Evolutionary conservation across 2,888 invertebrate species (phyloP).

Genomic region (Drosophila mercatorum): DNA sequence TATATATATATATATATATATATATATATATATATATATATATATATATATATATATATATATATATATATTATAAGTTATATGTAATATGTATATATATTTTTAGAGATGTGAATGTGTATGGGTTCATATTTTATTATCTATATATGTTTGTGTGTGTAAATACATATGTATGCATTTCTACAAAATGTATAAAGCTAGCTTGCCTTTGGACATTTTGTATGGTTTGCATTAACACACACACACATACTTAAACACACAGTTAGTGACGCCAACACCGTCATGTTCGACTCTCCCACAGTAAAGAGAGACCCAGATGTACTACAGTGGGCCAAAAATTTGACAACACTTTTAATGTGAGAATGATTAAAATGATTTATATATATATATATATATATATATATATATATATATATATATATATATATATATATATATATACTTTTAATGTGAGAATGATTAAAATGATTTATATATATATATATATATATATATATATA

Average conservation of each 20-base stretch:
- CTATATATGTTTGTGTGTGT: not conserved
- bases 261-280: constrained; percentile 13
- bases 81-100: not conserved
- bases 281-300: constrained; percentile 22
- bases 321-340: constrained; percentile 4
- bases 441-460: no score
- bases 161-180: not conserved
- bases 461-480: no score
- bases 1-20: not conserved
- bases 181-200: constrained; percentile 10
- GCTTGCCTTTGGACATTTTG: constrained; percentile 25
- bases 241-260: constrained; percentile 1
- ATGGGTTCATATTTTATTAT: not conserved
- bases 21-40: no score
- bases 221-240: constrained; percentile 14
- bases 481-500: no score
- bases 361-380: no score
- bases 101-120: not conserved
- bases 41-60: no score
- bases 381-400: no score
- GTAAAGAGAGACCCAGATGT: not conserved
- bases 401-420: no score
- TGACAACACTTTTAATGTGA: not conserved
- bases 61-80: not conserved
- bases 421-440: no score